Percentiles rank a stretch among this genome's conserved stretches.
phyloP scores from a whole-genome alignment of 2,888 invertebrate species.

The Monochamus alternatus region DNA sequence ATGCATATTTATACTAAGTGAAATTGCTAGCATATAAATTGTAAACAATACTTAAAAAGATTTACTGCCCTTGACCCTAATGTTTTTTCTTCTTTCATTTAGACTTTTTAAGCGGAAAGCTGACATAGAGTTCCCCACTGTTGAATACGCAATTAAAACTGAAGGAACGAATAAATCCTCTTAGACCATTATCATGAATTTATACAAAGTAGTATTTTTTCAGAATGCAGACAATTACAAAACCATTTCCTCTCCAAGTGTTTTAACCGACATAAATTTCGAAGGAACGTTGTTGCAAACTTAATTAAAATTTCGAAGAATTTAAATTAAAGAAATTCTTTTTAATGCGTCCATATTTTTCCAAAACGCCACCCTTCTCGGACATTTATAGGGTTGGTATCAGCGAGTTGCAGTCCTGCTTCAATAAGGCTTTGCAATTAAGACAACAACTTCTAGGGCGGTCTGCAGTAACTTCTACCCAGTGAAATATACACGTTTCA shows the following conservation, averaged over 20 bases:
- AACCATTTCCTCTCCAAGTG: constrained; percentile 28
- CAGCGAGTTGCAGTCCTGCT: constrained; percentile 40
- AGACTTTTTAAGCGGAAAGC: not conserved
- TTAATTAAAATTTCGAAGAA: constrained; percentile 40
- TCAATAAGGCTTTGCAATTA: constrained; percentile 32
- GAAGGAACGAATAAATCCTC: constrained; percentile 20
- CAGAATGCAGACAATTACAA: constrained; percentile 34
- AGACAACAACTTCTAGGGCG: constrained; percentile 11
- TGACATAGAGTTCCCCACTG: not conserved
- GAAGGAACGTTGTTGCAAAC: constrained; percentile 54
- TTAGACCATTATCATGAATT: constrained; percentile 22
- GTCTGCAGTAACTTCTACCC: not conserved
- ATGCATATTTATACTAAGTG: no score
- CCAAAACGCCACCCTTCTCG: constrained; percentile 30
- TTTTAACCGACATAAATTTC: constrained; percentile 31
- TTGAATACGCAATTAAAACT: constrained; percentile 16
- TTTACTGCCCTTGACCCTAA: not conserved
- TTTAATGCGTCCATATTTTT: constrained; percentile 34
- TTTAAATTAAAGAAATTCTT: constrained; percentile 40
- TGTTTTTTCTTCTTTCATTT: constrained; percentile 4
- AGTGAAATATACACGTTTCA: no score
- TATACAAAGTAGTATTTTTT: constrained; percentile 32
- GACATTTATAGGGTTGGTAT: constrained; percentile 41
- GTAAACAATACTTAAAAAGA: no score
- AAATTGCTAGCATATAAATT: no score